phyloP scores from a whole-genome alignment of 1,140 invertebrate genomes.

The Drosophila dunni region DNA sequence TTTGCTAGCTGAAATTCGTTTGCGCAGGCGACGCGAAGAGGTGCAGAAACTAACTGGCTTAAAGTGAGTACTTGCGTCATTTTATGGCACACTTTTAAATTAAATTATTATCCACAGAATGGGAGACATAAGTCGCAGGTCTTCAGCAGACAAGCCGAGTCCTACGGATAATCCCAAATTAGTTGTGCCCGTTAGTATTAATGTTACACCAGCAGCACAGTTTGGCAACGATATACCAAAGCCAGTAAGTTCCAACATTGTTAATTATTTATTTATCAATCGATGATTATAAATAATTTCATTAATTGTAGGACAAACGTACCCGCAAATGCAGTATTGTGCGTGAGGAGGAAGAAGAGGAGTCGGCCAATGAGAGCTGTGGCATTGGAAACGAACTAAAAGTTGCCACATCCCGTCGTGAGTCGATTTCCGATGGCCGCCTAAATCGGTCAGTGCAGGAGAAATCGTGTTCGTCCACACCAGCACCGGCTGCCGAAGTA shows the following conservation, averaged over 20 bases:
- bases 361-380: conserved; percentile 86
- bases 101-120: conserved; percentile 30
- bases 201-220: conserved; percentile 67
- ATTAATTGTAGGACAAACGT: conserved; percentile 81
- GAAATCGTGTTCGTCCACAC: conserved; percentile 46
- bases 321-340: conserved; percentile 95
- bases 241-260: conserved; percentile 46
- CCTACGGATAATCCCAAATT: conserved; percentile 63
- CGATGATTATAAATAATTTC: conserved; percentile 2
- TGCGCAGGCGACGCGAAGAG: conserved; percentile 90
- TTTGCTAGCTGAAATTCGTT: conserved; percentile 96
- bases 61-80: conserved; percentile 43
- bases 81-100: neutral
- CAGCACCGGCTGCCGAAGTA: conserved; percentile 48
- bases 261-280: neutral
- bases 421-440: conserved; percentile 88
- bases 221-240: conserved; percentile 59
- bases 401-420: conserved; percentile 84
- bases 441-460: conserved; percentile 87
- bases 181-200: conserved; percentile 70
- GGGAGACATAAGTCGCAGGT: conserved; percentile 49
- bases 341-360: conserved; percentile 93
- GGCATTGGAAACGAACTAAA: conserved; percentile 85
- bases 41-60: conserved; percentile 82
- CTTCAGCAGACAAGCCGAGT: conserved; percentile 63